Conservation (phyloP, 2,113 vertebrate genomes). For the Melanostigma gelatinosum region DNA sequence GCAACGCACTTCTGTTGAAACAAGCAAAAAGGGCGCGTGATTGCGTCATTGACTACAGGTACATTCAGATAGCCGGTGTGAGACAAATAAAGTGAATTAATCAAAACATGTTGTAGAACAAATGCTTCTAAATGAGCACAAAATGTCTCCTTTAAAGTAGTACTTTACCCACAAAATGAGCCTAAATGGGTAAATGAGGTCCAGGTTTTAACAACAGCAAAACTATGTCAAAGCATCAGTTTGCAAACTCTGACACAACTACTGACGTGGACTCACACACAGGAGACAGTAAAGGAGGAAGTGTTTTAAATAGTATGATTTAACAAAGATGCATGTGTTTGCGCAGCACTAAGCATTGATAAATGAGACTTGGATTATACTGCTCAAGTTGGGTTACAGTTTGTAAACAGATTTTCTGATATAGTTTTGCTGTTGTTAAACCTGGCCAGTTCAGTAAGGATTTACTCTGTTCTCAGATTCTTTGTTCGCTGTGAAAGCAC, state of each 20-base stretch:
- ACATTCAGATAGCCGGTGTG: no score
- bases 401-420: neutral
- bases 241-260: neutral
- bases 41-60: no score
- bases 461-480: neutral
- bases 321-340: neutral
- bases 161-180: neutral
- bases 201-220: neutral
- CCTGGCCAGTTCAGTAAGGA: neutral
- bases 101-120: neutral
- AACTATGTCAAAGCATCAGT: neutral
- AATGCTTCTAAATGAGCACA: neutral
- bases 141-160: neutral
- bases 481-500: neutral
- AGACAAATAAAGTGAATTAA: neutral
- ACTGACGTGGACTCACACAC: neutral
- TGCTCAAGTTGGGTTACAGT: neutral
- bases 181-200: neutral
- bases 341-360: neutral
- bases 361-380: neutral
- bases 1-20: neutral
- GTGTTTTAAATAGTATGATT: neutral
- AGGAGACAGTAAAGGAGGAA: neutral
- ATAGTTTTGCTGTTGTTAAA: neutral
- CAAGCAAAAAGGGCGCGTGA: neutral